Base-by-base conservation (phyloP, 2,888 invertebrate genomes). In the Clunio marinus region DNA sequence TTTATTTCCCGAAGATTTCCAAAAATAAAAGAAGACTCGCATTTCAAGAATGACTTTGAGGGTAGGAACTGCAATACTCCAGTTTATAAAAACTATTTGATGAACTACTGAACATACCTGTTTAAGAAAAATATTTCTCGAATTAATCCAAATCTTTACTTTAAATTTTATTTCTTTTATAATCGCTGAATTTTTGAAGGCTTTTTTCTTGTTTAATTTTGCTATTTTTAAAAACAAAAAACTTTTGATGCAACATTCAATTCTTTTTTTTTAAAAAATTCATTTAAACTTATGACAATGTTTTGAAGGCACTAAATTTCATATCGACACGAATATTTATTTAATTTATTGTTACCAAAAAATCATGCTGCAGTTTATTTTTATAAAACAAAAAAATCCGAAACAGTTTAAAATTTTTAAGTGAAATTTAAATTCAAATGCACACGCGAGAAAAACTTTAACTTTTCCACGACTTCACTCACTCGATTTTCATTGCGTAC, bases 401-500 rank as follows among this genome's bases (percentile, higher is more conserved):
- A 59, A n/a, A 41, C n/a, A n/a, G n/a, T n/a, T n/a, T n/a, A 51
- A 22, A 22, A 51, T 17, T 51, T 51, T 51, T n/a, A n/a, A n/a
- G n/a, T n/a, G n/a, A n/a, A n/a, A n/a, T n/a, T n/a, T n/a, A n/a
- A n/a, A n/a, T n/a, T n/a, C 32, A 32, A 7, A n/a, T 41, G 41
- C 10, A 2, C 7, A 15, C 10, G 15, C 41, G 41, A 41, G 41
- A 51, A 17, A 51, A 51, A 17, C 41, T 41, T 51, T 17, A n/a
- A 15, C 41, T 41, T n/a, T 51, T 51, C 22, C 22, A 17, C 51
- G 32, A 55, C 45, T 66, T 66, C 66, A 46, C 66, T 22, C 66
- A 55, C 28, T 66, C 66, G 55, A 55, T 66, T 66, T 66, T 55
- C 63, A 65, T 65, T 65, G 63, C 63, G 63, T 65, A 66, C 51